Evolutionary conservation across 2,113 vertebrate genomes (phyloP).

Genomic region (Theropithecus gelada): DNA sequence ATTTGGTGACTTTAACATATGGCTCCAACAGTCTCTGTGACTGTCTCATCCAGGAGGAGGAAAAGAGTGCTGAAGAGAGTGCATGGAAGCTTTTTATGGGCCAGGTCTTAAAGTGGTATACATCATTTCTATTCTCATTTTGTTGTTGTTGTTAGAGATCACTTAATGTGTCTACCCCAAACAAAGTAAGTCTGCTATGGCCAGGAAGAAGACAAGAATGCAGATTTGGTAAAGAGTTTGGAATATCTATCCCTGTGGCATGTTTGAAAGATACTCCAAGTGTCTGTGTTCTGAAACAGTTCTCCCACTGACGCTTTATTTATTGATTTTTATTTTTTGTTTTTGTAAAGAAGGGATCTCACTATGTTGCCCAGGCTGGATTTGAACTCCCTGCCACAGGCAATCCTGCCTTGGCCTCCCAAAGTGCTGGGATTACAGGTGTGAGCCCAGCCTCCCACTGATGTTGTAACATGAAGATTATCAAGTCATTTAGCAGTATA

Average conservation of each 20-base stretch:
- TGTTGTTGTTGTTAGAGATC: not conserved
- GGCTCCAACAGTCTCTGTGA: not conserved
- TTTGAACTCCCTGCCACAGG: too few relatives aligned
- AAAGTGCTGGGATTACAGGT: too few relatives aligned
- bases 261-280: not conserved
- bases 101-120: not conserved
- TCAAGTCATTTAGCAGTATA: not conserved
- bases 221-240: not conserved
- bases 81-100: not conserved
- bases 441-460: too few relatives aligned
- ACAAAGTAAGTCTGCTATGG: not conserved
- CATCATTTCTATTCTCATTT: not conserved
- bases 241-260: not conserved
- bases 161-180: not conserved
- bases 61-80: not conserved
- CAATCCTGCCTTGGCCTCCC: too few relatives aligned
- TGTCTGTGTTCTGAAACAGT: not conserved
- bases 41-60: not conserved
- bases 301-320: not conserved
- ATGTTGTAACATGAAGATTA: not conserved
- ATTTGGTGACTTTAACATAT: not conserved
- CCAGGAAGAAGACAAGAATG: not conserved
- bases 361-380: too few relatives aligned
- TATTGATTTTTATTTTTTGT: too few relatives aligned
- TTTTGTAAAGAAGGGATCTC: too few relatives aligned